Conservation (phyloP, 1,140 invertebrate genomes). For the Achroia grisella region DNA sequence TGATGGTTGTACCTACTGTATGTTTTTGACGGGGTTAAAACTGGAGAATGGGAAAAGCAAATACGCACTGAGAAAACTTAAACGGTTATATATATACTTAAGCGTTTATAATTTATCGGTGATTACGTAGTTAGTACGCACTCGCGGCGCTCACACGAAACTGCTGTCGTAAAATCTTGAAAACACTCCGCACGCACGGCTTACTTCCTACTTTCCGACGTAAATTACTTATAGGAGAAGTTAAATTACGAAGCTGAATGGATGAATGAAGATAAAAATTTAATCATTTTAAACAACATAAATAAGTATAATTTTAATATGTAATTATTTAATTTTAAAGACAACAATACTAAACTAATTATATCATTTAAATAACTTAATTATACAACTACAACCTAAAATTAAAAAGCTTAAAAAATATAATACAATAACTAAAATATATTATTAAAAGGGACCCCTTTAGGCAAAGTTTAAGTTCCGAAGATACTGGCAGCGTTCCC, state of each 20-base stretch:
- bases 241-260: slow-evolving; percentile 7
- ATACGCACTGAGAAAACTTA: slow-evolving; percentile 15
- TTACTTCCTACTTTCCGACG: neutral
- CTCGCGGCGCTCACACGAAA: slow-evolving; percentile 16
- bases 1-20: slow-evolving; percentile 15
- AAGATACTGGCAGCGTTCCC: no score
- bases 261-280: slow-evolving; percentile 1
- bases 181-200: slow-evolving; percentile 13
- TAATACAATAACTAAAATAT: no score
- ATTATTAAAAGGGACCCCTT: no score
- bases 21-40: slow-evolving; percentile 12
- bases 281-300: neutral
- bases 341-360: no score
- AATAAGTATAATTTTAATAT: neutral
- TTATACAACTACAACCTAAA: no score
- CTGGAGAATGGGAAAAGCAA: slow-evolving; percentile 4
- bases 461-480: no score
- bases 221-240: slow-evolving; percentile 12
- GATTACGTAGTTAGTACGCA: slow-evolving; percentile 19
- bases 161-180: slow-evolving; percentile 21
- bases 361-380: no score
- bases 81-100: slow-evolving; percentile 9
- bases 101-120: slow-evolving; percentile 24
- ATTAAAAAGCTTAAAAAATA: no score
- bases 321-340: no score